Conservation (phyloP, 2,797 vertebrate genomes). For the Petrocephalus schoutedeni region DNA sequence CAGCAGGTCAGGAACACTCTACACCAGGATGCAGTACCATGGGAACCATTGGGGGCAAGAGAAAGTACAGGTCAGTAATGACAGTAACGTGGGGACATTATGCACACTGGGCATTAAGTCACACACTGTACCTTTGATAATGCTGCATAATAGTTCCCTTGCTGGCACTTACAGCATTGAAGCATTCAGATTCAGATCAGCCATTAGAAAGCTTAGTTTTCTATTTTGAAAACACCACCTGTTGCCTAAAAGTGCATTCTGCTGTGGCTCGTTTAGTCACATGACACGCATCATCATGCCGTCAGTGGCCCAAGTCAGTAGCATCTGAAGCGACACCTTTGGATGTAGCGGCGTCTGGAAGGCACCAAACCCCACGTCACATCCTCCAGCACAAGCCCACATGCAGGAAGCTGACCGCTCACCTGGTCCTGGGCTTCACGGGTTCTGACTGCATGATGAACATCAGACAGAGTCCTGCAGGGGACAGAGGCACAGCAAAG, state of each 20-base stretch:
- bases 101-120: background rate
- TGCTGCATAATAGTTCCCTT: background rate
- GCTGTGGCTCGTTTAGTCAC: background rate
- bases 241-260: background rate
- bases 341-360: too few relatives aligned
- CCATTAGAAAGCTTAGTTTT: background rate
- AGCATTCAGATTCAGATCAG: background rate
- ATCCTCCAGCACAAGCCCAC: background rate
- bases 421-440: slow-evolving; percentile 69
- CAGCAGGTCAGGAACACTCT: slow-evolving; percentile 75
- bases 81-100: background rate
- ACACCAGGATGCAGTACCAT: slow-evolving; percentile 10
- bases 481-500: slow-evolving; percentile 29
- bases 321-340: background rate
- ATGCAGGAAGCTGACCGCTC: slow-evolving; percentile 37
- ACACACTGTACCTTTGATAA: background rate
- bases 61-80: background rate
- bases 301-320: background rate
- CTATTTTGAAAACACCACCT: too few relatives aligned
- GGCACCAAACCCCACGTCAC: background rate
- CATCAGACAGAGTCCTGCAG: slow-evolving; percentile 82
- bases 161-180: background rate
- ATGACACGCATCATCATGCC: background rate
- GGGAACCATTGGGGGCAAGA: background rate
- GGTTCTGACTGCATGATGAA: slow-evolving; percentile 67